Evolutionary conservation across 2,113 vertebrate genomes (phyloP).

Genomic region (Azemiops feae): DNA sequence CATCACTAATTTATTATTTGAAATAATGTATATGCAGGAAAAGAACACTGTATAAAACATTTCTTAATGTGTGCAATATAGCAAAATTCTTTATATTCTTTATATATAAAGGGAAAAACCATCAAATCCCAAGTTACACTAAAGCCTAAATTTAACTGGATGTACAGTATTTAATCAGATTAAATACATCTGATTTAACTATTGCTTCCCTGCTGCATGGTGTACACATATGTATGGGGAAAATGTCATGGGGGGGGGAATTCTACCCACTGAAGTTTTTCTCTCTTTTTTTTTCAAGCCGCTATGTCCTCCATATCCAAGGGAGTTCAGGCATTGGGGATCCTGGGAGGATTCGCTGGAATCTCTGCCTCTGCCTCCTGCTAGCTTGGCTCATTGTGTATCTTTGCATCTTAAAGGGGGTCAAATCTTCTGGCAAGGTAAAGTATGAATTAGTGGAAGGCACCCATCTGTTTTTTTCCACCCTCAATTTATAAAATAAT

Average conservation of each 20-base stretch:
- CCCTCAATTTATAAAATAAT: background rate
- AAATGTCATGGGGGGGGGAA: background rate
- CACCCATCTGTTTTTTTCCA: background rate
- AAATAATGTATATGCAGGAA: background rate
- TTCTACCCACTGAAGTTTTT: background rate
- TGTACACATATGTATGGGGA: background rate
- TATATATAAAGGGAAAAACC: background rate
- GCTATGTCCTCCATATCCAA: conserved; percentile 80
- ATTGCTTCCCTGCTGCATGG: background rate
- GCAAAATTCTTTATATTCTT: background rate
- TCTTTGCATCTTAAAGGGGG: conserved; percentile 80
- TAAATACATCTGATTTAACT: background rate
- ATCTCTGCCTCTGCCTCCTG: conserved; percentile 78
- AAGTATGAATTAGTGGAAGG: background rate
- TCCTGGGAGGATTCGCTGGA: conserved; percentile 76
- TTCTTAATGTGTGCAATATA: background rate
- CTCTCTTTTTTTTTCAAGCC: conserved; percentile 59
- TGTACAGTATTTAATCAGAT: background rate
- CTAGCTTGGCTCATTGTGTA: conserved; percentile 80
- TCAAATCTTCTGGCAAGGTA: conserved; percentile 83
- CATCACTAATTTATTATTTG: background rate
- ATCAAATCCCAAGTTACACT: background rate
- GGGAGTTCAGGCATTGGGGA: conserved; percentile 77
- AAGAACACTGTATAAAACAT: background rate
- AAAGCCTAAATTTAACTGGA: background rate